phyloP scores from a whole-genome alignment of 2,113 vertebrate species.

The Tautogolabrus adspersus region DNA sequence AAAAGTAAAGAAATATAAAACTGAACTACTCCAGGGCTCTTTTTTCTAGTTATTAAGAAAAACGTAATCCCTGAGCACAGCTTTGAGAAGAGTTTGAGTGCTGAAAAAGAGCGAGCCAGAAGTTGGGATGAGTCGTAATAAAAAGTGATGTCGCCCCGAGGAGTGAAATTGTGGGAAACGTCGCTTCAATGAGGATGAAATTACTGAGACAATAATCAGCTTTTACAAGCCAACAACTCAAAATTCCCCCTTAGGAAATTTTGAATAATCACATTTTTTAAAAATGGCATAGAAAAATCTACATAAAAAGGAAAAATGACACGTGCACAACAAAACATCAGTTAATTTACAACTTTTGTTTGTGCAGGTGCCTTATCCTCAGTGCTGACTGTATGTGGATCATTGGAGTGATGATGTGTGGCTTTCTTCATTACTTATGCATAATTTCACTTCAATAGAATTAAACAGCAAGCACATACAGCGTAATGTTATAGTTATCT shows the following conservation, averaged over 20 bases:
- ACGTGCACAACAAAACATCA: neutral
- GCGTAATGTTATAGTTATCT: too few relatives aligned
- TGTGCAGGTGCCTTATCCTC: neutral
- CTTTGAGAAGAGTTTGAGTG: conserved; percentile 1
- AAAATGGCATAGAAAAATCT: too few relatives aligned
- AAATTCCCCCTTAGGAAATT: neutral
- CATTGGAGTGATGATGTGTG: neutral
- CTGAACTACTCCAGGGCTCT: neutral
- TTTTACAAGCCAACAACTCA: neutral
- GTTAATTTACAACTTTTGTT: neutral
- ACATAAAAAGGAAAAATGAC: neutral
- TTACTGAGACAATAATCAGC: conserved; percentile 9
- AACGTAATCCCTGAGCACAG: conserved; percentile 8
- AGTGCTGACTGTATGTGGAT: neutral
- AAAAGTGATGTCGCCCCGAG: neutral
- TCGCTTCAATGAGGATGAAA: neutral
- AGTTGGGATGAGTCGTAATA: conserved; percentile 15
- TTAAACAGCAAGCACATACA: too few relatives aligned
- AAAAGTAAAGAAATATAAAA: neutral
- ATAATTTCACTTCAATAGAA: neutral
- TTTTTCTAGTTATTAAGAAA: conserved; percentile 8
- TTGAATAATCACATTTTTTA: neutral
- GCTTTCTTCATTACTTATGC: neutral
- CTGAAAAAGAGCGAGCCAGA: conserved; percentile 8
- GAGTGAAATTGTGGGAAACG: conserved; percentile 10